Evolutionary conservation across 2,113 vertebrate species (phyloP).

Genomic region (Arenaria interpres): DNA sequence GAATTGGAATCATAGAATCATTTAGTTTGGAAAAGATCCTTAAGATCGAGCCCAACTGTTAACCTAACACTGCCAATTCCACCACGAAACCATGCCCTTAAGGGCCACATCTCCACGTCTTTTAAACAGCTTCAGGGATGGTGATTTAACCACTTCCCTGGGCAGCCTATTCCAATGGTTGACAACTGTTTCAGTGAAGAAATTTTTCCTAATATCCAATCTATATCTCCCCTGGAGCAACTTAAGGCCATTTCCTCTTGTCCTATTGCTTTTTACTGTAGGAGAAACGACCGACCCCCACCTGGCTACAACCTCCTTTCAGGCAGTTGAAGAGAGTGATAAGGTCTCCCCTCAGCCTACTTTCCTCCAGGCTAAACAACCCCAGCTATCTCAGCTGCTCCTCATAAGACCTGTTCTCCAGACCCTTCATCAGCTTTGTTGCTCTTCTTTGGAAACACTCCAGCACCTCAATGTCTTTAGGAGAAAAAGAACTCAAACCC

Average conservation of each 20-base stretch:
- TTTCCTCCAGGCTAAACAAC: not conserved
- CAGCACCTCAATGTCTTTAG: not conserved
- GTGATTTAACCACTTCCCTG: not conserved
- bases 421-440: not conserved
- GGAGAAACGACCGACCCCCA: not conserved
- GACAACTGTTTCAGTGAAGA: not conserved
- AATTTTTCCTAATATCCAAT: not conserved
- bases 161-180: not conserved
- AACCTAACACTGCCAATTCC: not conserved
- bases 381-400: not conserved
- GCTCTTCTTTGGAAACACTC: not conserved
- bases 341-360: not conserved
- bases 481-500: not conserved
- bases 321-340: not conserved
- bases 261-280: not conserved
- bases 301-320: not conserved
- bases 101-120: not conserved
- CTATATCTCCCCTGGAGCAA: not conserved
- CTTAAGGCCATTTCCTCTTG: not conserved
- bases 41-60: not conserved
- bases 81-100: not conserved
- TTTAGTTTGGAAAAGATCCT: not conserved
- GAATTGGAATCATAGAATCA: not conserved
- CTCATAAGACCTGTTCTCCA: not conserved
- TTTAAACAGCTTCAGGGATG: not conserved